phyloP scores from a whole-genome alignment of 2,888 invertebrate species.

The Antheraea yamamai region DNA sequence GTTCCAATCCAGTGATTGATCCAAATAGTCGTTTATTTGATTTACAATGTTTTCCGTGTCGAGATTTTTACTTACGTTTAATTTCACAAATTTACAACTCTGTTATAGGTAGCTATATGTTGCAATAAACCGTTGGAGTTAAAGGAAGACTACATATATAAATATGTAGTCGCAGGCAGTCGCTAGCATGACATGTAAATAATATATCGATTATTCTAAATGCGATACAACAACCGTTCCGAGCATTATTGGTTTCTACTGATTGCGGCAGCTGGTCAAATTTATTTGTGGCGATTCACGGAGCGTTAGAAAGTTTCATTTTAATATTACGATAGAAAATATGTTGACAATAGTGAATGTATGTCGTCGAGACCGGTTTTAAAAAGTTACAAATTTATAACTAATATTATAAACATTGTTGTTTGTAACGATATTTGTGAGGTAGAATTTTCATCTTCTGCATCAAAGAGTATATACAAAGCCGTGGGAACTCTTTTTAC shows the following conservation, averaged over 20 bases:
- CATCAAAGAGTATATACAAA: not conserved
- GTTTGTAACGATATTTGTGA: not conserved
- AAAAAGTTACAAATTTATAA: not conserved
- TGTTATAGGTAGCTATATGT: too few relatives aligned
- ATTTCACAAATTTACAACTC: too few relatives aligned
- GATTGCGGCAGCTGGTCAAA: not conserved
- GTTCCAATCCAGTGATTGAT: too few relatives aligned
- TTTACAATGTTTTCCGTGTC: too few relatives aligned
- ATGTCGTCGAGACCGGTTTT: not conserved
- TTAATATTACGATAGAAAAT: constrained; percentile 4
- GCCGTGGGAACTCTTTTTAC: too few relatives aligned
- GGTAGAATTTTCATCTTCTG: not conserved
- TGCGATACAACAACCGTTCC: not conserved
- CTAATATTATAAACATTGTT: not conserved
- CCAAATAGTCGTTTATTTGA: too few relatives aligned
- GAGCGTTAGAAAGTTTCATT: constrained; percentile 3
- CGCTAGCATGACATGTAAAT: too few relatives aligned
- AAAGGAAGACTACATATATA: too few relatives aligned
- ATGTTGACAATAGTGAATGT: not conserved
- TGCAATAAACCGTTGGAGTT: too few relatives aligned
- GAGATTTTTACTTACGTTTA: too few relatives aligned
- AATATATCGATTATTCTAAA: too few relatives aligned
- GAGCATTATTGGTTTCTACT: not conserved
- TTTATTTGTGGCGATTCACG: not conserved
- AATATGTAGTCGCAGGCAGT: too few relatives aligned